phyloP scores from a whole-genome alignment of 2,797 vertebrate species.

The Enteromius paludinosus region DNA sequence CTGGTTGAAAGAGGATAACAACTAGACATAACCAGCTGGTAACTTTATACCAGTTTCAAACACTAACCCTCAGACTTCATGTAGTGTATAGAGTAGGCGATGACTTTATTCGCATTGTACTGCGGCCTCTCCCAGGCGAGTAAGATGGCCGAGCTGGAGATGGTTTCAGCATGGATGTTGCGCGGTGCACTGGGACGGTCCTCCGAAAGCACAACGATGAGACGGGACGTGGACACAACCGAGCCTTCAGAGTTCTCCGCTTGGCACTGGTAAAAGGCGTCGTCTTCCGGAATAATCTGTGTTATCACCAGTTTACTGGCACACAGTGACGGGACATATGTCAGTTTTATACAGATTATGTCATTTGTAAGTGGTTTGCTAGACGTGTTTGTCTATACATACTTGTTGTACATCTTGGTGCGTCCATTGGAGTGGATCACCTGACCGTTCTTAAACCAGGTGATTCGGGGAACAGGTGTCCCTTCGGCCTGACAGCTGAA shows the following conservation, averaged over 20 bases:
- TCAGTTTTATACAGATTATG: neutral
- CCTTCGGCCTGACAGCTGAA: slow-evolving; percentile 95
- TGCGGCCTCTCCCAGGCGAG: slow-evolving; percentile 95
- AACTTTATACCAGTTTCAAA: neutral
- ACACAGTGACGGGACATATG: neutral
- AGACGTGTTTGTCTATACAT: neutral
- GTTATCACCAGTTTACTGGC: slow-evolving; percentile 97
- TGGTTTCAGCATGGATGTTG: slow-evolving; percentile 92
- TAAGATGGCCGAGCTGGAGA: slow-evolving; percentile 97
- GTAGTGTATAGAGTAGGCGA: slow-evolving; percentile 98
- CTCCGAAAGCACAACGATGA: slow-evolving; percentile 96
- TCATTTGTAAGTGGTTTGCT: neutral
- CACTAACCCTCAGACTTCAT: slow-evolving; percentile 97
- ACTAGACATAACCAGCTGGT: neutral
- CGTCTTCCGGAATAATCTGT: slow-evolving; percentile 97
- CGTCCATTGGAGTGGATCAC: slow-evolving; percentile 92
- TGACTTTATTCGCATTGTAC: slow-evolving; percentile 96
- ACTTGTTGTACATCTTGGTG: slow-evolving; percentile 99
- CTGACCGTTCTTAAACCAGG: slow-evolving; percentile 96
- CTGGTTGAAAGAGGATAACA: neutral
- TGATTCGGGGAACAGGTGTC: slow-evolving; percentile 87
- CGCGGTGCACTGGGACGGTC: slow-evolving; percentile 94
- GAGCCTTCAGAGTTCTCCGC: slow-evolving; percentile 91
- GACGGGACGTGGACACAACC: slow-evolving; percentile 87
- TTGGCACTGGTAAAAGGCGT: slow-evolving; percentile 96